Conservation (phyloP, 2,888 invertebrate genomes). For the Macropis europaea region DNA sequence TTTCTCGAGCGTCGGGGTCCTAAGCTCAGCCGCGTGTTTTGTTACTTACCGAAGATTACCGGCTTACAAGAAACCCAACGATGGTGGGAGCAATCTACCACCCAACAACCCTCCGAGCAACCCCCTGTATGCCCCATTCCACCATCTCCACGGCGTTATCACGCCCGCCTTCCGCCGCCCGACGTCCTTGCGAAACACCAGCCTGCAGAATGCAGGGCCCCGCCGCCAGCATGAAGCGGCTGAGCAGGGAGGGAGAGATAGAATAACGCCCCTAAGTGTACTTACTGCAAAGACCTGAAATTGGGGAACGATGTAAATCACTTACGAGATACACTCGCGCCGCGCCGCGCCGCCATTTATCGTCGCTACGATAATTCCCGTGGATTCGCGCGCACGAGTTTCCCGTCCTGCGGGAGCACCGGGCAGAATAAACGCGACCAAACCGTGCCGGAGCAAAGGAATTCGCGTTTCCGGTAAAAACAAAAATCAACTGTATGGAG, state of each 20-base stretch:
- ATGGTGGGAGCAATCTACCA: conserved; percentile 61
- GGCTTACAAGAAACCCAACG: conserved; percentile 69
- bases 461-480: conserved; percentile 13
- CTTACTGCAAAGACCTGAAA: conserved; percentile 68
- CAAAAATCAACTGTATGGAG: background rate
- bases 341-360: conserved; percentile 57
- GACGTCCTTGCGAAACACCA: conserved; percentile 50
- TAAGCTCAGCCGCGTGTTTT: conserved; percentile 69
- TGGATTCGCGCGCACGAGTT: conserved; percentile 60
- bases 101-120: conserved; percentile 48
- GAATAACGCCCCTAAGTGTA: conserved; percentile 66
- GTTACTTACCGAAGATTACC: conserved; percentile 73
- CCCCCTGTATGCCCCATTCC: conserved; percentile 27
- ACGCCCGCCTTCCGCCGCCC: conserved; percentile 43
- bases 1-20: conserved; percentile 56
- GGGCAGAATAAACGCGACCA: conserved; percentile 26
- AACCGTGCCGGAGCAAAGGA: conserved; percentile 3
- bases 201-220: conserved; percentile 32
- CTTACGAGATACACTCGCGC: conserved; percentile 63
- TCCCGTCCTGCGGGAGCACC: conserved; percentile 36
- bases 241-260: conserved; percentile 44
- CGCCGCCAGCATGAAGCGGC: background rate
- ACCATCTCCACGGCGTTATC: conserved; percentile 54
- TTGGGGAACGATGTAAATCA: conserved; percentile 69
- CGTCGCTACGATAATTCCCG: conserved; percentile 60